Base-by-base conservation (phyloP, 1,140 invertebrate genomes). In the Drosophila nigromelanica region DNA sequence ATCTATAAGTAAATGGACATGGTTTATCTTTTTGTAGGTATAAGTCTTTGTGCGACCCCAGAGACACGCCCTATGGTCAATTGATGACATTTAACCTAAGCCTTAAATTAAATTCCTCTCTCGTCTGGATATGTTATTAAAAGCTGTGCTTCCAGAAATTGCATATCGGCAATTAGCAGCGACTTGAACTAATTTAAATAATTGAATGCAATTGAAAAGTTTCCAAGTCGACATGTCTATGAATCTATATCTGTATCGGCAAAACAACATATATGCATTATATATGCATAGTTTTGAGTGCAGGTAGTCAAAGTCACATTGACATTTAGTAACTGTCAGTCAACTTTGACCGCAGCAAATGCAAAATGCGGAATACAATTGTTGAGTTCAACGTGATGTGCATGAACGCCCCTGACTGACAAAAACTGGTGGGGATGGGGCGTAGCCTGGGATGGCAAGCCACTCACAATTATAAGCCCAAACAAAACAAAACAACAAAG, bases 341-440 rank as follows among this genome's bases (percentile, higher is more conserved):
- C 75, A 82, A 86, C 82, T 86, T 87, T 86, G 82, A 86, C 82
- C 82, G 72, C 75, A 87, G 54, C 66, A 66, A 72, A 61, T 73
- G 51, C 52, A 78, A 69, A 83, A 64, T 60, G 43, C 59, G 56
- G 50, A 50, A 52, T 60, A 69, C 55, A 74, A 64, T 61, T 77
- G 64, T 66, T 45, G 63, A 62, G 75, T 78, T 78, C 75, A 75
- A 54, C 62, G 24, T 39, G 72, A 70, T 70, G 75, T 61, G 40
- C 50, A 60, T 61, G 82, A 87, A 76, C 82, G 82, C 75, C 82
- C 82, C 78, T 86, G 81, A 86, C 81, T 81, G 81, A 69, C 81
- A 73, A 76, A 45, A 63, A 33, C 18, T 39, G 47, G 35, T 7
- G 58, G 43, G 5, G 11, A 39, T 10, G 24, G 55, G 45, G 42